A percentile compares a stretch with the other conserved stretches of the same genome.
phyloP scores from a whole-genome alignment of 1,140 invertebrate species.

The Mizuhopecten yessoensis region DNA sequence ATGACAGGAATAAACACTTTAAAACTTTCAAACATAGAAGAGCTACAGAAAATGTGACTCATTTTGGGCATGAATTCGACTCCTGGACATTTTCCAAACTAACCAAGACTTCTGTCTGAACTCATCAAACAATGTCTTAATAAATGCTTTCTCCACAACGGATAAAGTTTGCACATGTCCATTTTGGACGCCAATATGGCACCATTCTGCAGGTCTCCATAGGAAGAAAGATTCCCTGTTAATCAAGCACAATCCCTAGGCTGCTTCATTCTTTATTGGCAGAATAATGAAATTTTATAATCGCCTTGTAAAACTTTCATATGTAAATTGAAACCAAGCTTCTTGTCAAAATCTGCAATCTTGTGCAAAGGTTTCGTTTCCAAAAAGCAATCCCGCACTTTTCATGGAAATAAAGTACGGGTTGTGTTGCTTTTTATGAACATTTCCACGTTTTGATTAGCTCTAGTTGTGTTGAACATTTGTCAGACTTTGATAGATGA shows the following conservation, averaged over 20 bases:
- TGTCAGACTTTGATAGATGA: slow-evolving; percentile 38
- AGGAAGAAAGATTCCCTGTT: neutral
- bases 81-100: neutral
- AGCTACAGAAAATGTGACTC: neutral
- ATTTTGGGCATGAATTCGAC: neutral
- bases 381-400: slow-evolving; percentile 37
- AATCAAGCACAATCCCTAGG: neutral
- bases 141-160: neutral
- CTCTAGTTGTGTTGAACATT: neutral
- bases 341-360: slow-evolving; percentile 33
- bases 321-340: slow-evolving; percentile 30
- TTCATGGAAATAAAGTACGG: slow-evolving; percentile 34
- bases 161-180: neutral
- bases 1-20: neutral
- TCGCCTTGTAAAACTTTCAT: slow-evolving; percentile 33
- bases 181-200: neutral
- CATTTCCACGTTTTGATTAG: slow-evolving; percentile 15
- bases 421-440: slow-evolving; percentile 29
- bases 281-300: slow-evolving; percentile 25
- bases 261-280: neutral
- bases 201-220: neutral
- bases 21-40: neutral
- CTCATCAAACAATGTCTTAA: neutral
- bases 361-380: slow-evolving; percentile 24
- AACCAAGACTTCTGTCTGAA: neutral